Evolutionary conservation across 2,797 vertebrate genomes (phyloP), one percentile per base, ranked within the genome.

Genomic region (Choloepus didactylus): DNA sequence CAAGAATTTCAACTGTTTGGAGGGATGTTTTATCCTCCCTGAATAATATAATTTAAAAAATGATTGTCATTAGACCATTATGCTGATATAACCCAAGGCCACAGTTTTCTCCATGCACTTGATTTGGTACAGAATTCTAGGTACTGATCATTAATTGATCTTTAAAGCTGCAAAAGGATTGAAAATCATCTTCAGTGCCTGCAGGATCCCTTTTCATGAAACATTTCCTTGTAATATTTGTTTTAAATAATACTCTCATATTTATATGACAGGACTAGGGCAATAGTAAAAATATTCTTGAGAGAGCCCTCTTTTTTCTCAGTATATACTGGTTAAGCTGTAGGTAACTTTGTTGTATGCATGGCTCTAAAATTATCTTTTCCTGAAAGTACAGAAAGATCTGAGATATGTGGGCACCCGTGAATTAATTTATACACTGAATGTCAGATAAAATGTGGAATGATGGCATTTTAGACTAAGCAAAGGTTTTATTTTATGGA

Each of bases 21-120:
- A 80, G 75, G 60, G 60, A 95, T 9, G 35, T 29, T 84, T 92
- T 44, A 44, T 44, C 29, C 19, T 56, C 6, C 44, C 60, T 38
- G 3, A 0, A 18, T 92, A 96, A 56, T 75, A 62, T 29, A 91
- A 19, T 6, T 56, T 21, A 56, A 56, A 88, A 91, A 94, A 60
- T 95, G 38, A 75, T 87, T 93, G 88, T 86, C 38, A 82, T 88
- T 88, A 95, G 49, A 27, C 25, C 21, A 49, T 95, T 76, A 51
- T 93, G 70, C 79, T 67, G 56, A 60, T 44, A n/a, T 64, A 93
- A 93, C 85, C 35, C 16, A 69, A 51, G 75, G 88, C 35, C 44
- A 73, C 54, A 76, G 2, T 94, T 92, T 94, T 91, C 79, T 96
- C 35, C 3, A 5, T 69, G 54, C 46, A 84, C 66, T 54, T 94